Evolutionary conservation across 2,888 invertebrate species (phyloP).

Genomic region (Coremacera marginata): DNA sequence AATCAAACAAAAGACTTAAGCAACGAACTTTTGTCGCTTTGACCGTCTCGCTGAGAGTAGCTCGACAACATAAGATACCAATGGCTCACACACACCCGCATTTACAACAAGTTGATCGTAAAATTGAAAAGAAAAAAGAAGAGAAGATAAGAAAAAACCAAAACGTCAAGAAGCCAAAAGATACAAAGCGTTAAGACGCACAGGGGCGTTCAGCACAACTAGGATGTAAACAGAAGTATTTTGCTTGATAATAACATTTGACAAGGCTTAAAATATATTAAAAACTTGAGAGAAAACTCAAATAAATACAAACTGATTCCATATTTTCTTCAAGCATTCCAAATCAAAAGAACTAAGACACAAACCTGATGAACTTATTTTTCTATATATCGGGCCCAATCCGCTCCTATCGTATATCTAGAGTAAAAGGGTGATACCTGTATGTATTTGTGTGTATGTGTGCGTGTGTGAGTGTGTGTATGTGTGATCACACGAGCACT

Average conservation of each 20-base stretch:
- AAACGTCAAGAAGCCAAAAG: slow-evolving; percentile 25
- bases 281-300: too few species aligned
- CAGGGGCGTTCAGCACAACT: neutral
- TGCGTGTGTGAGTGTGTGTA: slow-evolving; percentile 34
- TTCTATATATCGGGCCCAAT: neutral
- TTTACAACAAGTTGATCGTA: neutral
- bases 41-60: slow-evolving; percentile 6
- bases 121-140: neutral
- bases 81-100: slow-evolving; percentile 27
- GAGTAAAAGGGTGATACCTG: slow-evolving; percentile 23
- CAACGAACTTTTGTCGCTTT: slow-evolving; percentile 25
- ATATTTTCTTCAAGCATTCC: too few species aligned
- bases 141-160: neutral
- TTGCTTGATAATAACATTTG: neutral
- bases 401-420: neutral
- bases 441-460: slow-evolving; percentile 34
- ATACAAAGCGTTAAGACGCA: neutral
- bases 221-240: neutral
- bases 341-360: neutral
- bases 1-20: slow-evolving; percentile 30
- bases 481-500: slow-evolving; percentile 21
- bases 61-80: slow-evolving; percentile 1
- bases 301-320: too few species aligned
- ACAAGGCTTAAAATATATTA: too few species aligned
- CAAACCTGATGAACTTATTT: neutral